A percentile compares a stretch with the other conserved stretches of the same genome.
phyloP scores from a whole-genome alignment of 2,888 invertebrate species.

The Frankliniella fusca region DNA sequence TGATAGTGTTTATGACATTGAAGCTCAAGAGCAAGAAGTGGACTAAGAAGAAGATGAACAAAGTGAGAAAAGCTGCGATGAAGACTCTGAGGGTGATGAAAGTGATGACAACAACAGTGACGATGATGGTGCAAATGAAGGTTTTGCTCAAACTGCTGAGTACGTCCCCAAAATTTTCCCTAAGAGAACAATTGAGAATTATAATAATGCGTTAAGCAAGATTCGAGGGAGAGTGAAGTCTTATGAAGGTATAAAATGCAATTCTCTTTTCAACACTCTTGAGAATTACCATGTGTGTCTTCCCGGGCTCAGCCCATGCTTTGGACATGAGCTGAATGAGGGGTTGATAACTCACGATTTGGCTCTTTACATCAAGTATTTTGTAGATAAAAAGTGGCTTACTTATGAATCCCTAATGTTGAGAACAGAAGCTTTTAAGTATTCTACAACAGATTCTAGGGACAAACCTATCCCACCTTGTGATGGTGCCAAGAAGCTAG shows the following conservation, averaged over 20 bases:
- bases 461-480: not conserved
- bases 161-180: not conserved
- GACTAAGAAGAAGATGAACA: not conserved
- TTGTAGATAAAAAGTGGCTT: not conserved
- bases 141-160: not conserved
- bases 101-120: not conserved
- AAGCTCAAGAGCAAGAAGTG: not conserved
- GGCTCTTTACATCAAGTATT: not conserved
- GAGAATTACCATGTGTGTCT: not conserved
- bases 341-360: not conserved
- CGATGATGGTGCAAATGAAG: not conserved
- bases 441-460: not conserved
- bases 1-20: not conserved
- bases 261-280: not conserved
- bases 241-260: not conserved
- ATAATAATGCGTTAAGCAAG: not conserved
- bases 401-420: not conserved
- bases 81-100: not conserved
- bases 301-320: not conserved
- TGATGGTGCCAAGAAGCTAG: not conserved
- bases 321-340: not conserved
- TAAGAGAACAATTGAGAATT: not conserved
- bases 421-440: not conserved
- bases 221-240: not conserved
- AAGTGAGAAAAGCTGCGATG: not conserved